Evolutionary conservation across 2,797 vertebrate genomes (phyloP).

Genomic region (Sebastes minor): DNA sequence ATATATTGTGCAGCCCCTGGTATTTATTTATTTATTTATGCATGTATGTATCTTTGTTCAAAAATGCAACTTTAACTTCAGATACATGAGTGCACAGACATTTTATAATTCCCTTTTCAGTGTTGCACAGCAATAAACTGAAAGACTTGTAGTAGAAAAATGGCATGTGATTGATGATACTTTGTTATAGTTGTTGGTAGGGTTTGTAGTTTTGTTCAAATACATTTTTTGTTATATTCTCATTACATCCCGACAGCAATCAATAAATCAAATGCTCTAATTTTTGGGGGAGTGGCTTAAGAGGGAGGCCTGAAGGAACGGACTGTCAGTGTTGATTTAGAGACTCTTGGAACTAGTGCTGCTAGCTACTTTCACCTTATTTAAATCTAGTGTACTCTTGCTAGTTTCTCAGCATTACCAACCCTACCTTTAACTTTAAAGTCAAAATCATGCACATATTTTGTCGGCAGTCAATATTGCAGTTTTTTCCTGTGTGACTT

Average conservation of each 20-base stretch:
- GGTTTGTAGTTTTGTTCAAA: no score
- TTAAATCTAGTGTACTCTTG: no score
- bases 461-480: not conserved
- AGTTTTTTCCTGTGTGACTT: constrained; percentile 46
- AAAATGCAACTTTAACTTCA: not conserved
- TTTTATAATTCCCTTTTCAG: not conserved
- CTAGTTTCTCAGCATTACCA: no score
- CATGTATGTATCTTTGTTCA: no score
- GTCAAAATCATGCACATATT: not conserved
- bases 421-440: not conserved
- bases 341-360: no score
- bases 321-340: no score
- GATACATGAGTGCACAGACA: not conserved
- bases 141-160: not conserved
- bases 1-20: not conserved
- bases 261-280: no score
- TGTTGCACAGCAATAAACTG: not conserved
- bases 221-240: no score
- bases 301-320: no score
- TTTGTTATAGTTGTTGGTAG: not conserved
- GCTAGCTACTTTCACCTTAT: no score
- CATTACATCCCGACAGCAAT: no score
- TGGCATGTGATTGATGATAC: not conserved
- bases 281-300: no score
- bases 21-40: not conserved